Evolutionary conservation across 2,797 vertebrate genomes (phyloP), one percentile per base, ranked within the genome.

Genomic region (Mycteria americana): DNA sequence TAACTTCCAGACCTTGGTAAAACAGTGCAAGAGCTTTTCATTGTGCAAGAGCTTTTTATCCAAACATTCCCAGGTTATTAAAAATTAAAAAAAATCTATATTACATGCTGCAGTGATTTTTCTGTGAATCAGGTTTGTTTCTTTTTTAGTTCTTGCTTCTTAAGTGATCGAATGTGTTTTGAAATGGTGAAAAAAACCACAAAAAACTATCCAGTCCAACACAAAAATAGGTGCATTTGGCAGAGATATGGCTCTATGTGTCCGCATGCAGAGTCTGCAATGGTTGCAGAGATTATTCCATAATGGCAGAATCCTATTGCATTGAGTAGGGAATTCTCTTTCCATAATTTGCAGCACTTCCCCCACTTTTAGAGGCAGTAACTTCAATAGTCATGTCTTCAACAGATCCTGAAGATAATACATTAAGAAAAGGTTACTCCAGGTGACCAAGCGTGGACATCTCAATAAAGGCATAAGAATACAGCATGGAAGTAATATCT

Each of bases 11-110:
- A 78, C 77, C 37, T 88, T 41, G 37, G 69, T 89, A 93, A 95
- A 91, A 95, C 80, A 94, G 95, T 97, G 90, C 92, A 95, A 95
- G 62, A 94, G 88, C 77, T 96, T 95, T 92, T 91, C 69, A 63
- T 57, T 62, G 76, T 93, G 82, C 78, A 91, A 95, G 85, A 95
- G 80, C 35, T 93, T 92, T 89, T 93, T 31, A 92, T 68, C 80
- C 59, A 90, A 93, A 90, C 68, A 67, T 88, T 92, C 51, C 10
- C 31, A 56, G 69, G 83, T 78, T 92, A 85, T 68, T 87, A 56
- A 80, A 70, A 82, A 81, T 14, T 67, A 73, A 67, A 62, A 51
- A 51, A 88, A 27, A 7, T 54, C 59, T 54, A 18, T 60, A 77
- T 78, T 82, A 91, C 18, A 91, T 17, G n/a, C 53, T 75, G 60